Evolutionary conservation across 2,113 vertebrate genomes (phyloP).

Genomic region (Etheostoma cragini): DNA sequence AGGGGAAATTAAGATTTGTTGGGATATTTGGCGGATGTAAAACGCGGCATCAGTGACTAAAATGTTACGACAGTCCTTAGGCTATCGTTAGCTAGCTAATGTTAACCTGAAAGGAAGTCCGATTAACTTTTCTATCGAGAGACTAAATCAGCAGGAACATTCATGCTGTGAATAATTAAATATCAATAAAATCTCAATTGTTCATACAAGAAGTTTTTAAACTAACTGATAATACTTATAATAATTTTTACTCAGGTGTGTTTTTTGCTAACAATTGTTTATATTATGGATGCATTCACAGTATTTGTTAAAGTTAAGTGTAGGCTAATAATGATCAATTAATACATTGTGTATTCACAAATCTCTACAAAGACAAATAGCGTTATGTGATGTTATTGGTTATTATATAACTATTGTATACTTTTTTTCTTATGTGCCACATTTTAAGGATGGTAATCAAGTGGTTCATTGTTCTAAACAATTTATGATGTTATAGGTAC

Average conservation of each 20-base stretch:
- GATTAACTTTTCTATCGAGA: neutral
- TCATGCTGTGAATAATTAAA: neutral
- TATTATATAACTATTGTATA: neutral
- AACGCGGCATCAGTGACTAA: neutral
- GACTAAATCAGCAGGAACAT: neutral
- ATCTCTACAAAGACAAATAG: neutral
- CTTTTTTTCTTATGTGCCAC: neutral
- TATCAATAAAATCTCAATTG: neutral
- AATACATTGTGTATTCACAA: neutral
- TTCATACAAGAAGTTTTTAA: neutral
- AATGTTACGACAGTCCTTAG: slow-evolving; percentile 16
- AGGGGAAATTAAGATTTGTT: neutral
- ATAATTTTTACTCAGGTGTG: too few species aligned
- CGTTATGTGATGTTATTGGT: neutral
- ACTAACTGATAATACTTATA: too few species aligned
- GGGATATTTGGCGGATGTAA: neutral
- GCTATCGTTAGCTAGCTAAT: slow-evolving; percentile 51
- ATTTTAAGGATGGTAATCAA: too few species aligned
- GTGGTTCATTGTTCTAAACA: neutral
- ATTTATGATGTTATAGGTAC: too few species aligned
- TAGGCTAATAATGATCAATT: too few species aligned
- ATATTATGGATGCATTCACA: neutral
- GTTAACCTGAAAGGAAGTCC: slow-evolving; percentile 48
- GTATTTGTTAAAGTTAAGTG: neutral
- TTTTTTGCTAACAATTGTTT: neutral